These are phyloP conservation scores for Podiceps cristatus DNA, from an alignment of 2,113 vertebrate genomes.

Conservation along the genomic window DNA sequence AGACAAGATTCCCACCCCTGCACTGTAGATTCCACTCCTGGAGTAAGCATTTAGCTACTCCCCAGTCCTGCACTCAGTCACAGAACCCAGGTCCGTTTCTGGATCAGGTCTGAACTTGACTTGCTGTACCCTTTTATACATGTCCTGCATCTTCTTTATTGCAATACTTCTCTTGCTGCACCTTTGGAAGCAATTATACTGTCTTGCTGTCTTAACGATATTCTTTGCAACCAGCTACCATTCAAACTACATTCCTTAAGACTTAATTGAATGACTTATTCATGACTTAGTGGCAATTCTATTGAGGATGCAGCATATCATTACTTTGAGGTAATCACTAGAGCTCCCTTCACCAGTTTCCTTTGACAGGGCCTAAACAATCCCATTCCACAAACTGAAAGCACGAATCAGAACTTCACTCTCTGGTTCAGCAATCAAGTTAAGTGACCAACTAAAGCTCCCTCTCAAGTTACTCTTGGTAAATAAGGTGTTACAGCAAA, in stretches of 20 bases:
- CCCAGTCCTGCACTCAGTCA: background rate
- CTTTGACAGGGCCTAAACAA: background rate
- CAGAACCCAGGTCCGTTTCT: background rate
- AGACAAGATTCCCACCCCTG: background rate
- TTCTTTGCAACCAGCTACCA: background rate
- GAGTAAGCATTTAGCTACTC: background rate
- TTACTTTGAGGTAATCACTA: background rate
- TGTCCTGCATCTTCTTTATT: background rate
- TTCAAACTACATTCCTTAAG: background rate
- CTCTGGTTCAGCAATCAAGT: background rate
- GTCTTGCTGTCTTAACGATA: background rate
- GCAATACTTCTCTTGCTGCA: background rate
- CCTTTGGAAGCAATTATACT: background rate
- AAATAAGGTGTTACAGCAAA: background rate
- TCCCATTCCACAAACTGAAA: background rate
- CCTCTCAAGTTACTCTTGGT: background rate
- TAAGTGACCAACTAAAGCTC: background rate
- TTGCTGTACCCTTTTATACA: background rate
- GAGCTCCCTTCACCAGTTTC: background rate
- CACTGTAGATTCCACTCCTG: background rate
- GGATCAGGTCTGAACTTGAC: background rate
- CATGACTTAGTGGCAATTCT: background rate
- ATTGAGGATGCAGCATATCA: background rate
- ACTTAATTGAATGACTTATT: background rate
- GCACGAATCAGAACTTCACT: background rate